These are phyloP conservation scores for Balanococcus diminutus DNA, from an alignment of 2,888 invertebrate genomes.

Conservation along the genomic window DNA sequence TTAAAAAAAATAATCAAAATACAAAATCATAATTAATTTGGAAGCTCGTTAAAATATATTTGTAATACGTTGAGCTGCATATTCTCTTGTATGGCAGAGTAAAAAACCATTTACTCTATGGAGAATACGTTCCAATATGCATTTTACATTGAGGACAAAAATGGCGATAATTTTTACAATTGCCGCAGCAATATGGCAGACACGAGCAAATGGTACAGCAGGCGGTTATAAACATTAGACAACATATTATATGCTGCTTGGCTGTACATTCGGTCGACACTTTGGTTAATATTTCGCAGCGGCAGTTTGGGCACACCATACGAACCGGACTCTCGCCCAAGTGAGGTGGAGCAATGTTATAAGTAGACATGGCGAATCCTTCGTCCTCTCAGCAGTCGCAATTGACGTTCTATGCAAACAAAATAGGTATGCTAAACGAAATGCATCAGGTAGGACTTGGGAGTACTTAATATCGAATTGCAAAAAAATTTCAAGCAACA, in stretches of 20 bases:
- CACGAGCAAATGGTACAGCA: background rate
- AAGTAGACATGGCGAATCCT: no score
- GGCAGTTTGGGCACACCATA: background rate
- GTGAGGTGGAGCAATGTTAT: background rate
- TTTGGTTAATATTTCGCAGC: background rate
- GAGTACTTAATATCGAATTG: no score
- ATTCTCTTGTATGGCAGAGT: no score
- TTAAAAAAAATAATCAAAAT: no score
- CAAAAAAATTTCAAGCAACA: no score
- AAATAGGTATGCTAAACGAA: no score
- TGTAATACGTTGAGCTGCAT: no score
- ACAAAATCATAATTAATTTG: no score
- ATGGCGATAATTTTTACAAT: background rate
- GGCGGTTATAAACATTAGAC: background rate
- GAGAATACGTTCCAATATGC: background rate
- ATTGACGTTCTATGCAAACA: no score
- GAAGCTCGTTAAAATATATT: no score
- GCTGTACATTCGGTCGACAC: background rate
- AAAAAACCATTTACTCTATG: background rate
- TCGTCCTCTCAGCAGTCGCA: no score
- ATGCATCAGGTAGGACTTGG: no score
- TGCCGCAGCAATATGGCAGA: background rate
- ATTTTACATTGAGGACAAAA: background rate
- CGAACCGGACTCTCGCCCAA: background rate
- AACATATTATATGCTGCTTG: background rate